These are phyloP conservation scores for Bombus breviceps DNA, from an alignment of 1,140 invertebrate species.

Conservation along the genomic window DNA sequence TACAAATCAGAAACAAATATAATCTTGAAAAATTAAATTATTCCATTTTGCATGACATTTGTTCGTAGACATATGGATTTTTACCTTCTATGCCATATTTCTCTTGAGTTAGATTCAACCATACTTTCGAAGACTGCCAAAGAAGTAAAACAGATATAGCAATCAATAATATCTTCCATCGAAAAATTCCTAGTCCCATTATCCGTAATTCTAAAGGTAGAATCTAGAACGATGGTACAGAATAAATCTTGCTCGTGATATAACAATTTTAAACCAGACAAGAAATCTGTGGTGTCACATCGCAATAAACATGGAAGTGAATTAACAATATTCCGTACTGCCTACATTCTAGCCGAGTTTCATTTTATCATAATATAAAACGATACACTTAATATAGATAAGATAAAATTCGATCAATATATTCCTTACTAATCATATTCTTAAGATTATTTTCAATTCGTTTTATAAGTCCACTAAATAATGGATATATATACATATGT, in stretches of 20 bases:
- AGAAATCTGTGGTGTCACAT: conserved; percentile 13
- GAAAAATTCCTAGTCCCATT: conserved; percentile 70
- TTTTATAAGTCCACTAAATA: neutral
- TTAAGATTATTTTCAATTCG: neutral
- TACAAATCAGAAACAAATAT: neutral
- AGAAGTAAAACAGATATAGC: conserved; percentile 59
- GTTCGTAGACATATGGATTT: neutral
- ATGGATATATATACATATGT: neutral
- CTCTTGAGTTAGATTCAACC: conserved; percentile 40
- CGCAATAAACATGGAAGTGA: conserved; percentile 9
- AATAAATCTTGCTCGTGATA: neutral
- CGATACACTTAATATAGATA: neutral
- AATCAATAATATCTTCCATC: conserved; percentile 62
- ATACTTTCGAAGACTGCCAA: conserved; percentile 70
- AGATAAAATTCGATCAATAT: neutral
- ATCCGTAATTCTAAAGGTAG: neutral
- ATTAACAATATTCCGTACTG: neutral
- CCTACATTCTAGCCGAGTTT: neutral
- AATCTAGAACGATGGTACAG: neutral
- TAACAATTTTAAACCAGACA: conserved; percentile 5
- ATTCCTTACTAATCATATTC: neutral
- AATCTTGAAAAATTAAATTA: neutral
- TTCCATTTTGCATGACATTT: neutral
- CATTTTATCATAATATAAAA: neutral
- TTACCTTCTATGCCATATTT: conserved; percentile 52